A percentile compares a stretch with the other conserved stretches of the same genome.
Conservation (phyloP, 2,888 invertebrate species). For the Erannis defoliaria region DNA sequence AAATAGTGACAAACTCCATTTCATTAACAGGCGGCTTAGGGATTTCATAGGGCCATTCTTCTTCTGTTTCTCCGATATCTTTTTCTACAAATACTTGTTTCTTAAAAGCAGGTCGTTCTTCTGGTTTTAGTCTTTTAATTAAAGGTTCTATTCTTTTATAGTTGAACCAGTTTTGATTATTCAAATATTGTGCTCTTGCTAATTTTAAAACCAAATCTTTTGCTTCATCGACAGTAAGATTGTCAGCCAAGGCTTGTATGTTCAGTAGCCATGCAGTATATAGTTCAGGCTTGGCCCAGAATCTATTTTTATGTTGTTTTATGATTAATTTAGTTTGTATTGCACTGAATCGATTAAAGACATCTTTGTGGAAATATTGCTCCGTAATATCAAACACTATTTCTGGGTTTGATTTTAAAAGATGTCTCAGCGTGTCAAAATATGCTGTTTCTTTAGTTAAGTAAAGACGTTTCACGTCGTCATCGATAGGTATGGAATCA, state of each 20-base stretch:
- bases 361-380: slow-evolving; percentile 41
- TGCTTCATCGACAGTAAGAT: slow-evolving; percentile 44
- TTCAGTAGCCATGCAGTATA: slow-evolving; percentile 49
- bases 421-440: slow-evolving; percentile 33
- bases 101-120: slow-evolving; percentile 47
- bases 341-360: slow-evolving; percentile 33
- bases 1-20: slow-evolving; percentile 30
- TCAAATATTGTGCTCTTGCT: slow-evolving; percentile 46
- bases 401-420: slow-evolving; percentile 41
- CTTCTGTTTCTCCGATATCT: slow-evolving; percentile 39
- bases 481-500: slow-evolving; percentile 32
- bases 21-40: slow-evolving; percentile 41
- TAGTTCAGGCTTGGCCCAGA: slow-evolving; percentile 48
- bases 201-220: slow-evolving; percentile 47
- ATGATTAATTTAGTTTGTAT: slow-evolving; percentile 47
- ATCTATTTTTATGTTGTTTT: slow-evolving; percentile 43
- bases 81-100: slow-evolving; percentile 55
- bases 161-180: slow-evolving; percentile 36
- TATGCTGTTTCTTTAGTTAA: slow-evolving; percentile 26
- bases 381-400: slow-evolving; percentile 49
- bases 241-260: slow-evolving; percentile 42
- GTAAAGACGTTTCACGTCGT: slow-evolving; percentile 29
- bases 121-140: slow-evolving; percentile 45
- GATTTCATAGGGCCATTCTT: slow-evolving; percentile 53
- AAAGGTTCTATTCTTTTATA: slow-evolving; percentile 50